These are phyloP conservation scores for Priocnemis perturbator DNA, from an alignment of 2,888 invertebrate species.

Conservation along the genomic window DNA sequence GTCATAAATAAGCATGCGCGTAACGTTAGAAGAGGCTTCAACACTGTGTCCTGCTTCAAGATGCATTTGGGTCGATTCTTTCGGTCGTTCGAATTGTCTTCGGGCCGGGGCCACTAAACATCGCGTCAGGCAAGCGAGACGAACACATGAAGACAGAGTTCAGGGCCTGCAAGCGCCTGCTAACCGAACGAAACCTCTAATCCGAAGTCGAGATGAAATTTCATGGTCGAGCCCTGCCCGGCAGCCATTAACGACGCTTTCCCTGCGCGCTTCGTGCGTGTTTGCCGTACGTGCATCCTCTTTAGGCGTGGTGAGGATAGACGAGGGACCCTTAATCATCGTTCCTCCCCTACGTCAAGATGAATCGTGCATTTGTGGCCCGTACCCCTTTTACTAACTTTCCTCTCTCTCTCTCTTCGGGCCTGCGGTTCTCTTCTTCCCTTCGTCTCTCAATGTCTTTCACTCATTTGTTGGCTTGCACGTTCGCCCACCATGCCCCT, in stretches of 20 bases:
- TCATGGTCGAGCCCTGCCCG: constrained; percentile 37
- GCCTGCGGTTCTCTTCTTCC: constrained; percentile 10
- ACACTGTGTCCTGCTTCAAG: no score
- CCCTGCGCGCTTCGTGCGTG: constrained; percentile 16
- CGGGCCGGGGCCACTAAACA: constrained; percentile 1
- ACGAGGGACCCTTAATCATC: constrained; percentile 64
- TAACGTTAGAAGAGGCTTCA: no score
- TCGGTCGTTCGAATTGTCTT: constrained; percentile 1
- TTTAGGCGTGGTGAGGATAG: constrained; percentile 40
- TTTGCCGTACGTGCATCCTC: constrained; percentile 7
- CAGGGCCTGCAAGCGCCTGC: no score
- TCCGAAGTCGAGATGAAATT: constrained; percentile 42
- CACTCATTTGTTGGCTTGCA: constrained; percentile 10
- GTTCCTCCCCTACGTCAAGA: constrained; percentile 52
- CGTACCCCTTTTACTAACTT: constrained; percentile 54
- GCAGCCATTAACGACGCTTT: constrained; percentile 40
- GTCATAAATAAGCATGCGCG: no score
- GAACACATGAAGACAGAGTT: no score
- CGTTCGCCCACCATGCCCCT: not conserved
- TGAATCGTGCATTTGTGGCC: constrained; percentile 60
- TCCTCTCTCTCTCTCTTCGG: constrained; percentile 10
- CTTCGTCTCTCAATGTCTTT: constrained; percentile 35
- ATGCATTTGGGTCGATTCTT: no score
- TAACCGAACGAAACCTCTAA: constrained; percentile 25
- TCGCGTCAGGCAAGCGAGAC: constrained; percentile 16